A percentile compares a stretch with the other conserved stretches of the same genome.
Evolutionary conservation across 2,888 invertebrate genomes (phyloP).

Genomic region (Ichneumoninae sp.): DNA sequence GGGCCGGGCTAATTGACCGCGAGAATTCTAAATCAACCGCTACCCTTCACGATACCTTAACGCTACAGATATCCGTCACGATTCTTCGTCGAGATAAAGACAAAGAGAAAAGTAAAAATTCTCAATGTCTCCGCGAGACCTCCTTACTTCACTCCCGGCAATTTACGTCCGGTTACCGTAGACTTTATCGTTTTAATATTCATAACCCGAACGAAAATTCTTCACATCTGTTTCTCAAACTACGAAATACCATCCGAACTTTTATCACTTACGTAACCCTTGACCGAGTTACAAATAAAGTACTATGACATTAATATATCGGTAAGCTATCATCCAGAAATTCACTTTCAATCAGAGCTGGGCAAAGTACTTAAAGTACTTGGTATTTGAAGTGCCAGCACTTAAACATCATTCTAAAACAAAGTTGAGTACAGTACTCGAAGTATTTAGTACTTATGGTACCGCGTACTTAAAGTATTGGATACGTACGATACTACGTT

Average conservation of each 20-base stretch:
- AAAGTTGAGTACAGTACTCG: too few species aligned
- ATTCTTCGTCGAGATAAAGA: slow-evolving; percentile 49
- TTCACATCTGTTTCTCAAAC: not conserved
- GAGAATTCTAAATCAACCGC: slow-evolving; percentile 53
- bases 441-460: too few species aligned
- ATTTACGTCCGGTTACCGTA: slow-evolving; percentile 19
- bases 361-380: too few species aligned
- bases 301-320: not conserved
- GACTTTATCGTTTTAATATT: slow-evolving; percentile 32
- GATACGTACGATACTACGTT: too few species aligned
- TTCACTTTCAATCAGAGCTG: not conserved
- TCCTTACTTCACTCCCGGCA: slow-evolving; percentile 19
- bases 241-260: not conserved
- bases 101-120: not conserved
- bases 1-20: slow-evolving; percentile 40
- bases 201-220: not conserved
- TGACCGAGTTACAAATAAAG: not conserved
- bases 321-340: not conserved
- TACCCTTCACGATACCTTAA: slow-evolving; percentile 32
- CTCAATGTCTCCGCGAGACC: not conserved
- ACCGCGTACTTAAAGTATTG: too few species aligned
- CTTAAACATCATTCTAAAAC: too few species aligned
- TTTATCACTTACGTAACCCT: not conserved
- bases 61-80: slow-evolving; percentile 36
- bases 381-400: too few species aligned